Percentiles rank a stretch among this genome's conserved stretches.
Evolutionary conservation across 2,113 vertebrate genomes (phyloP).

Genomic region (Isurus oxyrinchus): DNA sequence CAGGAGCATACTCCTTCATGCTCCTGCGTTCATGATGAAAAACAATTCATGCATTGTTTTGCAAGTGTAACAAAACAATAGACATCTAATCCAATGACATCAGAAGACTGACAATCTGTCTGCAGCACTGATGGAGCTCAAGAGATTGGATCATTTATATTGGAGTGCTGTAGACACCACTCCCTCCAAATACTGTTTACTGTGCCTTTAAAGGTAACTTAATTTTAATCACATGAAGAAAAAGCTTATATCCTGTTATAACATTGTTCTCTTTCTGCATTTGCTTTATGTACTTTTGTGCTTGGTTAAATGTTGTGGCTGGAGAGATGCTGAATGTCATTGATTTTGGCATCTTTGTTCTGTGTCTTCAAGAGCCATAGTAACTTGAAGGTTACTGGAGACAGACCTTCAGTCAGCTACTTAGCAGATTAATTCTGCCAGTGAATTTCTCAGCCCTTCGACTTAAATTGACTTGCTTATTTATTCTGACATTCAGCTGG

Average conservation of each 20-base stretch:
- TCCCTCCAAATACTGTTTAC: background rate
- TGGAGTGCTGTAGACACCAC: background rate
- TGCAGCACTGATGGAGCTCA: background rate
- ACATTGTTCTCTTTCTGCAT: background rate
- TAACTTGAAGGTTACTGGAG: background rate
- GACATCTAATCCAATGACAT: background rate
- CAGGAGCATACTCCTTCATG: too few relatives aligned
- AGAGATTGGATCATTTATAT: background rate
- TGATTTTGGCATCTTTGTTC: slow-evolving; percentile 1
- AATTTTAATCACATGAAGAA: too few relatives aligned
- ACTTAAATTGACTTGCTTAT: background rate
- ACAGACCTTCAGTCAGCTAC: background rate
- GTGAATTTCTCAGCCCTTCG: background rate
- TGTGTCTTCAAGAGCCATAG: background rate
- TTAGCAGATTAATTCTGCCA: slow-evolving; percentile 2
- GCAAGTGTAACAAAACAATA: background rate
- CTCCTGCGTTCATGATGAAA: background rate
- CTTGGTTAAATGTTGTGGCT: background rate
- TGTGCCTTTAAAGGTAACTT: background rate
- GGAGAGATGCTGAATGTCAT: background rate
- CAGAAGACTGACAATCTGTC: background rate
- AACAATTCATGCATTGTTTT: background rate
- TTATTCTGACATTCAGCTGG: slow-evolving; percentile 42
- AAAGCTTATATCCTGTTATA: background rate
- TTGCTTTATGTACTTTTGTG: background rate